A percentile compares a stretch with the other conserved stretches of the same genome.
Evolutionary conservation across 2,113 vertebrate genomes (phyloP).

Genomic region (Baryphthengus martii): DNA sequence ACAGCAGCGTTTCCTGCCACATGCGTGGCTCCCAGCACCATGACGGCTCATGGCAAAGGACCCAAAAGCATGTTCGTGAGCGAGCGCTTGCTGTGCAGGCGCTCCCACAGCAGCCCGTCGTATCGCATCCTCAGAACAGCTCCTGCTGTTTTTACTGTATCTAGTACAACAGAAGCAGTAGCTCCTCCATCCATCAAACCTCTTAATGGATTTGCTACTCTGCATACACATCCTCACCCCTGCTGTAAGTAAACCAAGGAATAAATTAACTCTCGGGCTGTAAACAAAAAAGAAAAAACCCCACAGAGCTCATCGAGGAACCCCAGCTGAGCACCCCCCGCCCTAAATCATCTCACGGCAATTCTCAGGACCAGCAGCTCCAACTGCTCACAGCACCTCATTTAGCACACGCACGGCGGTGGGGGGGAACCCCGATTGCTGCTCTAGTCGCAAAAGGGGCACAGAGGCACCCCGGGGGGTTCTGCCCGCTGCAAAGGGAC

Average conservation of each 20-base stretch:
- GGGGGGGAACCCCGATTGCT: background rate
- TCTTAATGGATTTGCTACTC: background rate
- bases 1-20: background rate
- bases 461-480: background rate
- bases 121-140: background rate
- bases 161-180: background rate
- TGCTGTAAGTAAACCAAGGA: background rate
- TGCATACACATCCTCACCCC: background rate
- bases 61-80: background rate
- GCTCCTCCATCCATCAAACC: background rate
- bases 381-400: background rate
- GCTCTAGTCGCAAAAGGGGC: rapidly evolving
- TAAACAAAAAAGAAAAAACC: background rate
- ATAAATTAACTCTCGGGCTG: background rate
- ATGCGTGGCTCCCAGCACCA: background rate
- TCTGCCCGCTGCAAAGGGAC: background rate
- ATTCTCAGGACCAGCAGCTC: background rate
- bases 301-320: background rate
- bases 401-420: rapidly evolving
- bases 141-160: background rate
- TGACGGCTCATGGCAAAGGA: background rate
- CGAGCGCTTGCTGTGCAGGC: background rate
- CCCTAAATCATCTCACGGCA: background rate
- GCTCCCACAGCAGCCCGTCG: background rate
- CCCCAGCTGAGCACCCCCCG: background rate